A percentile compares a stretch with the other conserved stretches of the same genome.
phyloP scores from a whole-genome alignment of 2,797 vertebrate species.

The Rhadinocentrus ornatus region DNA sequence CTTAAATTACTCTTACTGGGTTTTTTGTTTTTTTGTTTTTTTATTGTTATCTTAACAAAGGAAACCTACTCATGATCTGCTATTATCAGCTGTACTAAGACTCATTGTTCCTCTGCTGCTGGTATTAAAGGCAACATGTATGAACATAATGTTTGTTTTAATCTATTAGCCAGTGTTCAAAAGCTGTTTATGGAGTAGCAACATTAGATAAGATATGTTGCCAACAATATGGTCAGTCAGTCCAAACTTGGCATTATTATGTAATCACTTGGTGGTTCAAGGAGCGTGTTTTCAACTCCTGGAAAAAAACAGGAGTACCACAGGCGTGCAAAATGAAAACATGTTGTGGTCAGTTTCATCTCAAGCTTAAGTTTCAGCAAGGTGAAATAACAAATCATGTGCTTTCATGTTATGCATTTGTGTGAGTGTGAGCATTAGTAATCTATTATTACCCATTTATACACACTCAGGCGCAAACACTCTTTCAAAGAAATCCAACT shows the following conservation, averaged over 20 bases:
- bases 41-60: conserved; percentile 10
- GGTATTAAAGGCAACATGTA: conserved; percentile 29
- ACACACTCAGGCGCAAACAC: neutral
- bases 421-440: conserved; percentile 8
- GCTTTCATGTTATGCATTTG: conserved; percentile 22
- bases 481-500: conserved; percentile 20
- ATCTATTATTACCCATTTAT: neutral
- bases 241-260: conserved; percentile 46
- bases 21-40: conserved; percentile 7
- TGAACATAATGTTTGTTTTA: conserved; percentile 52
- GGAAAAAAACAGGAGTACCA: conserved; percentile 24
- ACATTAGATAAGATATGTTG: conserved; percentile 63
- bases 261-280: conserved; percentile 47
- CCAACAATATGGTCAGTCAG: conserved; percentile 47
- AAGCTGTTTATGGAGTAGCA: conserved; percentile 39
- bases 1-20: neutral
- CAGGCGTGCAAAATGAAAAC: conserved; percentile 49
- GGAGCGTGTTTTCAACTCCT: conserved; percentile 51
- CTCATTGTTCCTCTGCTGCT: conserved; percentile 42
- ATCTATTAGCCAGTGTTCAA: conserved; percentile 23
- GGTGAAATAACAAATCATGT: conserved; percentile 1
- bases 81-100: conserved; percentile 22
- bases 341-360: conserved; percentile 56
- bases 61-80: conserved; percentile 6
- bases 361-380: conserved; percentile 15